Conservation (phyloP, 2,113 vertebrate species). For the Spheniscus mendiculus region DNA sequence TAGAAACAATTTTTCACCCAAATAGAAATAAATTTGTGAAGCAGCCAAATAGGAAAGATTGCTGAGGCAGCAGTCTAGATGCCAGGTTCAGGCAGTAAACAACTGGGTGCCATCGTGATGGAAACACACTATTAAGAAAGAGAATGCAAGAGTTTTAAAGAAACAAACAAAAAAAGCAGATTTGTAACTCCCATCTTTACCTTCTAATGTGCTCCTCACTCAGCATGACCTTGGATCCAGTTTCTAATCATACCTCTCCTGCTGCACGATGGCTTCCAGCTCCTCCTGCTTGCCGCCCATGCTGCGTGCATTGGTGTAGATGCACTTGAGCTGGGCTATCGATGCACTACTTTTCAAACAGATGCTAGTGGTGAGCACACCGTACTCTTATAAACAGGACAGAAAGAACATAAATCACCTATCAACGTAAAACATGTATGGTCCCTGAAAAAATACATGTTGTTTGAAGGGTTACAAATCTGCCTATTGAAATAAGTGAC, state of each 20-base stretch:
- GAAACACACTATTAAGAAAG: neutral
- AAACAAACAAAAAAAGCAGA: neutral
- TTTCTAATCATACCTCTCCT: too few species aligned
- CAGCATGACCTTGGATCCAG: neutral
- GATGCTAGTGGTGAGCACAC: neutral
- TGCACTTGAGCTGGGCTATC: too few species aligned
- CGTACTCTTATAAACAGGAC: neutral
- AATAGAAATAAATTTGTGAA: constrained; percentile 37
- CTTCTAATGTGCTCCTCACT: neutral
- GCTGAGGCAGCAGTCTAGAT: constrained; percentile 49
- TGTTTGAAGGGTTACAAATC: neutral
- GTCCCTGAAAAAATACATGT: neutral
- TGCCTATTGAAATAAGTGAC: neutral
- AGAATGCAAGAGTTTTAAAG: neutral
- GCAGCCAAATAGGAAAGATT: neutral
- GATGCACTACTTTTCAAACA: neutral
- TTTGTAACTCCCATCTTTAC: neutral
- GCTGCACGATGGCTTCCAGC: too few species aligned
- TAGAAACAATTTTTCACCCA: constrained; percentile 24
- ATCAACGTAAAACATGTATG: neutral
- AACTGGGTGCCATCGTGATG: neutral
- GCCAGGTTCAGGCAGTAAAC: neutral
- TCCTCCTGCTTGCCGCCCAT: too few species aligned
- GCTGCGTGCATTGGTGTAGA: too few species aligned
- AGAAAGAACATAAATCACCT: neutral